These are phyloP conservation scores for Philotrypesis tridentata DNA, from an alignment of 1,140 invertebrate species.

Conservation along the genomic window DNA sequence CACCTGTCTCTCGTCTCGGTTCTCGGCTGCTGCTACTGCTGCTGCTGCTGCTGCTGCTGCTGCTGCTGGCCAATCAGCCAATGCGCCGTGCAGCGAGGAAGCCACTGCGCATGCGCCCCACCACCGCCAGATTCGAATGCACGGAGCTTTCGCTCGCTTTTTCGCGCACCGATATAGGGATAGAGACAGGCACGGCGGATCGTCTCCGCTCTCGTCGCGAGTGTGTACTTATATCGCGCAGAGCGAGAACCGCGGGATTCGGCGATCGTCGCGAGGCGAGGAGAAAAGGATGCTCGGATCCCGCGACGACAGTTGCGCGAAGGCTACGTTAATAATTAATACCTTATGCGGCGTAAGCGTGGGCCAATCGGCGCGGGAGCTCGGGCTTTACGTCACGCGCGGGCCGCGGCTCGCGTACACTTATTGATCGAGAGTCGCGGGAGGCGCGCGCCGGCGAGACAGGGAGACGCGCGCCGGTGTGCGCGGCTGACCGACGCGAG, in stretches of 20 bases:
- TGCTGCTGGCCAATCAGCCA: background rate
- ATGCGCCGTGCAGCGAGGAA: constrained; percentile 47
- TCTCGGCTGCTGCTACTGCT: background rate
- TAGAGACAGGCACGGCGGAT: no score
- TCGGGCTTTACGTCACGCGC: constrained; percentile 56
- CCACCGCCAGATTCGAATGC: background rate
- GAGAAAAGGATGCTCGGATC: no score
- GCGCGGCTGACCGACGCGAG: background rate
- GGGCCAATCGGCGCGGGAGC: constrained; percentile 65
- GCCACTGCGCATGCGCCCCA: constrained; percentile 8
- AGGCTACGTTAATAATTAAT: background rate
- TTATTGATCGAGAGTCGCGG: constrained; percentile 66
- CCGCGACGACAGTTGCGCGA: background rate
- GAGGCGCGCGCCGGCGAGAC: constrained; percentile 39
- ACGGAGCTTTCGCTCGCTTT: background rate
- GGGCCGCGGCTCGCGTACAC: constrained; percentile 62
- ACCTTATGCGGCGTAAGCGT: background rate
- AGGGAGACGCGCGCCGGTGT: constrained; percentile 11
- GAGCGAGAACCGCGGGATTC: background rate
- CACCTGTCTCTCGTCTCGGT: background rate
- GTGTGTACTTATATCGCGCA: no score
- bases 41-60: background rate
- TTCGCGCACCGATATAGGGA: no score
- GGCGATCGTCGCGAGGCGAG: background rate
- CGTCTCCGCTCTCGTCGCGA: background rate